phyloP scores from a whole-genome alignment of 1,140 invertebrate genomes.

The Neodiprion fabricii region DNA sequence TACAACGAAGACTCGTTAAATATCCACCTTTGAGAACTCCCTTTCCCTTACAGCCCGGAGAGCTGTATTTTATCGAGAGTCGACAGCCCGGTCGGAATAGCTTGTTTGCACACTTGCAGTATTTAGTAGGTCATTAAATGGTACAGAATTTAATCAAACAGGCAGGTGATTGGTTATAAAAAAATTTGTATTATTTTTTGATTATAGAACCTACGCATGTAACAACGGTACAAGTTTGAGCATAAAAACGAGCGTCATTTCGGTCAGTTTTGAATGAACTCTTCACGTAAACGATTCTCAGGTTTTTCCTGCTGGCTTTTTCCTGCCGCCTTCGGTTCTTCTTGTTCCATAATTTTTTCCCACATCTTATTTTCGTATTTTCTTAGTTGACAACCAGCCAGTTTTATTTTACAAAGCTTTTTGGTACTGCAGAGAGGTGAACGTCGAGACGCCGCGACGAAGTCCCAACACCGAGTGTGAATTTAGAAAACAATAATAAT shows the following conservation, averaged over 20 bases:
- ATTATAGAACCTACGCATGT: not conserved
- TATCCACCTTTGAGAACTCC: not conserved
- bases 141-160: too few relatives aligned
- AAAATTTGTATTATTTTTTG: not conserved
- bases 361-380: conserved; percentile 17
- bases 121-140: too few relatives aligned
- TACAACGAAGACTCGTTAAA: not conserved
- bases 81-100: too few relatives aligned
- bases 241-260: too few relatives aligned
- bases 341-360: not conserved
- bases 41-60: not conserved
- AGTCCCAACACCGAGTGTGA: not conserved
- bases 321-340: not conserved
- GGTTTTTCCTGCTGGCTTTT: too few relatives aligned
- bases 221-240: too few relatives aligned
- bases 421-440: not conserved
- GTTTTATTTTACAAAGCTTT: not conserved
- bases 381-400: conserved; percentile 8
- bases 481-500: not conserved
- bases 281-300: too few relatives aligned
- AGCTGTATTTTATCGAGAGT: too few relatives aligned
- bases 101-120: too few relatives aligned
- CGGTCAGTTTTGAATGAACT: too few relatives aligned
- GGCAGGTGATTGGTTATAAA: not conserved
- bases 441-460: not conserved